Evolutionary conservation across 2,113 vertebrate genomes (phyloP).

Genomic region (Uria lomvia): DNA sequence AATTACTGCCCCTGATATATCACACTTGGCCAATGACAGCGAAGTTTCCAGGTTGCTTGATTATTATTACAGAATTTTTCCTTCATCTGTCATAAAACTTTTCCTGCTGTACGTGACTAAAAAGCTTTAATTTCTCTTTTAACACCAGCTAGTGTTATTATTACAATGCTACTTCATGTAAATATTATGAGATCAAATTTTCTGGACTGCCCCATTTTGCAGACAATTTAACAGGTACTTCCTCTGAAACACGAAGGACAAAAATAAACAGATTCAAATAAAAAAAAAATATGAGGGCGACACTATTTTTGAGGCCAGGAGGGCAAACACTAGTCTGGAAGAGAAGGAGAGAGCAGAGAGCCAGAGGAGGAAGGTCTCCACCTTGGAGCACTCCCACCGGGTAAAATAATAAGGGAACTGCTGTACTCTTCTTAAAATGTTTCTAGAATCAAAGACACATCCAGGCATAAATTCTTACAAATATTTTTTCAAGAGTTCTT

Average conservation of each 20-base stretch:
- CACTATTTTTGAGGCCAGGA: background rate
- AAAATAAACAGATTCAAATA: background rate
- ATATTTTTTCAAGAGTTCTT: background rate
- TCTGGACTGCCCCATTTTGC: background rate
- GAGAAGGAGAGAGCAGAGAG: background rate
- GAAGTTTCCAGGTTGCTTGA: background rate
- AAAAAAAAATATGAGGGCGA: background rate
- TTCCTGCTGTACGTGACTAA: background rate
- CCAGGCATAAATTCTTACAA: background rate
- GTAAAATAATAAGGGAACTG: background rate
- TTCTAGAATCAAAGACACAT: background rate
- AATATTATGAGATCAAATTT: slow-evolving; percentile 39
- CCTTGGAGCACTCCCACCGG: background rate
- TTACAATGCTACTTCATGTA: background rate
- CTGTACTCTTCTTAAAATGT: background rate
- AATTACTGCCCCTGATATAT: background rate
- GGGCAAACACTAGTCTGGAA: background rate
- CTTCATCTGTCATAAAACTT: background rate
- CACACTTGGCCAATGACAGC: background rate
- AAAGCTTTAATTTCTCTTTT: background rate
- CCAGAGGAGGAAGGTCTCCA: background rate
- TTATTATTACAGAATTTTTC: background rate
- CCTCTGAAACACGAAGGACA: background rate
- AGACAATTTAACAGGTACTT: background rate
- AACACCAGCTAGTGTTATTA: background rate